Conservation (phyloP, 2,888 invertebrate genomes). For the Eutolmus rufibarbis region DNA sequence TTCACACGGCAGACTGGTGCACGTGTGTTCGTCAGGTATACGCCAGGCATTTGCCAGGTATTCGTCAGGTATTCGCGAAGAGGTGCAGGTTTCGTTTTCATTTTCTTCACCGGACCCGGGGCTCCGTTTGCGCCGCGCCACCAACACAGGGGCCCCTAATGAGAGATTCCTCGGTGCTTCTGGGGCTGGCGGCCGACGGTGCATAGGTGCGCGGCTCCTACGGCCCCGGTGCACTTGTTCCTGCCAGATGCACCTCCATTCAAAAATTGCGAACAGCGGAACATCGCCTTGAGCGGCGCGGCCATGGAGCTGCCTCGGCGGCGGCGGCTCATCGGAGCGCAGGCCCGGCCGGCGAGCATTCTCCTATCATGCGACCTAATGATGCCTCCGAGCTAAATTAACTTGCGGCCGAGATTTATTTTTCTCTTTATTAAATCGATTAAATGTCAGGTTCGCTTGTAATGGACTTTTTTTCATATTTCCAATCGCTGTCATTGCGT, state of each 20-base stretch:
- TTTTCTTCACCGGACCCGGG: background rate
- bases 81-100: constrained; percentile 36
- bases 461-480: constrained; percentile 21
- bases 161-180: background rate
- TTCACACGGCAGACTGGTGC: constrained; percentile 28
- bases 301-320: background rate
- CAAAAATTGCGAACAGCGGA: constrained; percentile 35
- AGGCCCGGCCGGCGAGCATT: background rate
- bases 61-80: background rate
- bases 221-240: constrained; percentile 20
- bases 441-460: constrained; percentile 46
- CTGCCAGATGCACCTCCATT: constrained; percentile 34
- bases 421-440: constrained; percentile 46
- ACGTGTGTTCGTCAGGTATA: background rate
- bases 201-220: background rate
- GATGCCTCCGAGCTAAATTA: constrained; percentile 47
- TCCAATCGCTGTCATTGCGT: constrained; percentile 33
- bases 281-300: constrained; percentile 33
- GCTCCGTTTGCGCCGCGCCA: background rate
- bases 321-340: background rate
- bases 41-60: background rate
- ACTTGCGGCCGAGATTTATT: constrained; percentile 47
- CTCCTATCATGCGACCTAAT: constrained; percentile 46
- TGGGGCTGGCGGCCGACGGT: background rate
- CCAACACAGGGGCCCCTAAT: constrained; percentile 3